Base-by-base conservation (phyloP, 2,113 vertebrate genomes). In the Podilymbus podiceps region DNA sequence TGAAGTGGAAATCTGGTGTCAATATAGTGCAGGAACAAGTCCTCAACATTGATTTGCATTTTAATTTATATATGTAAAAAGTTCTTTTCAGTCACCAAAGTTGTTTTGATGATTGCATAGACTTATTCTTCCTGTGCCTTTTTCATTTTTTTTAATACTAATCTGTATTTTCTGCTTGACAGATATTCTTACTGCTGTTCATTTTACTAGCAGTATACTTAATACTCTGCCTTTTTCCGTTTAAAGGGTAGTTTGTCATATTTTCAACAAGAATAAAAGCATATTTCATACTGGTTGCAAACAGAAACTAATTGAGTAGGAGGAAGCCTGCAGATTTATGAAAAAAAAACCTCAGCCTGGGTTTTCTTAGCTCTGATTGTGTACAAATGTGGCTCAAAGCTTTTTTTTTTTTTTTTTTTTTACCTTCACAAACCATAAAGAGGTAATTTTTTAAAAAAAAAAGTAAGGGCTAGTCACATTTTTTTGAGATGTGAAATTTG, bases 251-350 rank as follows among this genome's bases (percentile, higher is more conserved):
- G 30, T 79, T 85, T 79, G 53, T 85, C 53, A 12, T 60, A 42
- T 85, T 95, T 95, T 27, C 58, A 71, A 13, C 31, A 75, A 63
- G 40, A 95, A 90, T 72, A 75, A 92, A 76, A 85, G 33, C 83
- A 24, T 46, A 15, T 87, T 93, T 95, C 80, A 52, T 81, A 10
- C 73, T 52, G 73, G 28, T 38, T 71, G 59, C 76, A 87, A 95
- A 92, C 83, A 94, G 89, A 89, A 93, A 44, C 60, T 74, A 71
- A 95, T 72, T 71, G 91, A 95, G 83, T 59, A 76, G 94, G 86
- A 93, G 76, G 80, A 80, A 92, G 24, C 71, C 83, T 90, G 67
- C 40, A 76, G 85, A 88, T 79, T 52, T 15, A 10, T 44, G 12
- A 27, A 82, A 55, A 46, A 47, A 4, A 24, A 15, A 33, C 16